Conservation (phyloP, 2,797 vertebrate species). For the Denticeps clupeoides region DNA sequence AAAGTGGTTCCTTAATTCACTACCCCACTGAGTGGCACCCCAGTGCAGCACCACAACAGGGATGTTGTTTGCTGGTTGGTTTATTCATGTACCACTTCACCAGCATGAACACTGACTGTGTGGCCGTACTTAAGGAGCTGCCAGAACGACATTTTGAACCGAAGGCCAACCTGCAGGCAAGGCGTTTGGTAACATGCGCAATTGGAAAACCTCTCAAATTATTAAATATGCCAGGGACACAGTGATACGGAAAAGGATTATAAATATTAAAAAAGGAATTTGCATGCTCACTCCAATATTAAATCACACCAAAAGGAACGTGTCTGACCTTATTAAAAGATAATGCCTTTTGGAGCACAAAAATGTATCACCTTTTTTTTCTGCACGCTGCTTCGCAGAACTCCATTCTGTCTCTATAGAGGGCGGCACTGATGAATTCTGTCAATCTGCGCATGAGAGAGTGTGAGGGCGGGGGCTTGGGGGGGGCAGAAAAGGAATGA, state of each 20-base stretch:
- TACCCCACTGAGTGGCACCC: too few species aligned
- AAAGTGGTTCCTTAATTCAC: too few species aligned
- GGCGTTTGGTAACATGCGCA: too few species aligned
- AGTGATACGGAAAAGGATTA: slow-evolving; percentile 45
- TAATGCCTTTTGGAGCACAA: slow-evolving; percentile 54
- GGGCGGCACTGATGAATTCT: slow-evolving; percentile 26
- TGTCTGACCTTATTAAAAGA: slow-evolving; percentile 62
- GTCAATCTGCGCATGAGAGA: slow-evolving; percentile 16
- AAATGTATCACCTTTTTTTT: slow-evolving; percentile 38
- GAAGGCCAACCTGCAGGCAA: too few species aligned
- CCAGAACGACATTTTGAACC: slow-evolving; percentile 35
- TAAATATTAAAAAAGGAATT: slow-evolving; percentile 65
- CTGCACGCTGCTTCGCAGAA: neutral
- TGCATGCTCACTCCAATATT: slow-evolving; percentile 52
- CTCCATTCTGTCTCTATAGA: slow-evolving; percentile 5
- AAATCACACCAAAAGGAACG: slow-evolving; percentile 56
- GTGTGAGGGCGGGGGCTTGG: too few species aligned
- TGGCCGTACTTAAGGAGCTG: too few species aligned
- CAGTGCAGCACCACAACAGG: too few species aligned
- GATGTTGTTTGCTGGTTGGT: too few species aligned
- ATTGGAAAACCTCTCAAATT: slow-evolving; percentile 53
- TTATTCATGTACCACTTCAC: too few species aligned
- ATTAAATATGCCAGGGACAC: slow-evolving; percentile 45
- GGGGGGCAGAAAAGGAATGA: slow-evolving; percentile 10
- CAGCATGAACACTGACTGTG: too few species aligned